phyloP scores from a whole-genome alignment of 2,888 invertebrate genomes.

The Geotrupes spiniger region DNA sequence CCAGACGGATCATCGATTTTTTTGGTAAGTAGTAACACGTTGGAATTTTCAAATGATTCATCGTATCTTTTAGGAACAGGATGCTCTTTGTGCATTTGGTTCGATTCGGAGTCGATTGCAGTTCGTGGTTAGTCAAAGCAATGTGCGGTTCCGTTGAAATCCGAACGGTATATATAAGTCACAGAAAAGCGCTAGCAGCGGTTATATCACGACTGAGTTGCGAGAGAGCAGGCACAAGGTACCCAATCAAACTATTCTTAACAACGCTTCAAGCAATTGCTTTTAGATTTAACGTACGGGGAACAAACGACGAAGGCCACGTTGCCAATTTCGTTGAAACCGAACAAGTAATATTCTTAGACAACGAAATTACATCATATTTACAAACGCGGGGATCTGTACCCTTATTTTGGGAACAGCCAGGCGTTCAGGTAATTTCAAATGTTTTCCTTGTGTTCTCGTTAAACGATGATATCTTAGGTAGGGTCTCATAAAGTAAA shows the following conservation, averaged over 20 bases:
- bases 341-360: slow-evolving; percentile 92
- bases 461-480: slow-evolving; percentile 39
- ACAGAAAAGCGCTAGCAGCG: slow-evolving; percentile 90
- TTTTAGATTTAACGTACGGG: slow-evolving; percentile 88
- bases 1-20: slow-evolving; percentile 91
- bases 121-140: slow-evolving; percentile 87
- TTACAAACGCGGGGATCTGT: slow-evolving; percentile 95
- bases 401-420: slow-evolving; percentile 98
- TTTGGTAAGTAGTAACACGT: slow-evolving; percentile 66
- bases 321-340: slow-evolving; percentile 99
- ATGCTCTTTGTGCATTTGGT: slow-evolving; percentile 92
- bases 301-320: slow-evolving; percentile 98
- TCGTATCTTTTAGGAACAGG: slow-evolving; percentile 74
- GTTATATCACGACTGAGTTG: slow-evolving; percentile 94
- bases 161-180: slow-evolving; percentile 96
- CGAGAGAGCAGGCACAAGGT: slow-evolving; percentile 94
- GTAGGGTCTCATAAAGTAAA: slow-evolving; percentile 99
- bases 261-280: slow-evolving; percentile 8
- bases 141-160: slow-evolving; percentile 99
- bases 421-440: slow-evolving; percentile 76
- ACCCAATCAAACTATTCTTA: slow-evolving; percentile 13
- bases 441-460: too few relatives aligned
- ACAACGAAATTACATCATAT: slow-evolving; percentile 86
- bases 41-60: not conserved
- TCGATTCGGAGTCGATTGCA: slow-evolving; percentile 86